Conservation (phyloP, 2,797 vertebrate genomes). For the Hypotaenidia okinawae region DNA sequence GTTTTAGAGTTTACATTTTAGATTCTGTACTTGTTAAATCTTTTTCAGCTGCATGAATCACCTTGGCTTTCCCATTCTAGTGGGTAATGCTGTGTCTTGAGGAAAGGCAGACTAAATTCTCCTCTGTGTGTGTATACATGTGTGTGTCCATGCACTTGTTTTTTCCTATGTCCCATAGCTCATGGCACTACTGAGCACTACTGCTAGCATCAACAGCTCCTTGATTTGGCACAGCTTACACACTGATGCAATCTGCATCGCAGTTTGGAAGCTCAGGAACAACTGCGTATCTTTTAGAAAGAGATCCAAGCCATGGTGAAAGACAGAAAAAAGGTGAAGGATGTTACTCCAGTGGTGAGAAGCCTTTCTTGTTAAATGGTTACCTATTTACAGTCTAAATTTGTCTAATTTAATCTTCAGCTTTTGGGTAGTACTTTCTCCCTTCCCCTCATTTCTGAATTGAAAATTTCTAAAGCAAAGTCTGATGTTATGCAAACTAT, state of each 20-base stretch:
- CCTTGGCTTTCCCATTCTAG: background rate
- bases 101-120: background rate
- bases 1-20: background rate
- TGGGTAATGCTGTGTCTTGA: background rate
- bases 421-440: background rate
- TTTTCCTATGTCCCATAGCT: background rate
- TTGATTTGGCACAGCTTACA: background rate
- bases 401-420: background rate
- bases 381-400: background rate
- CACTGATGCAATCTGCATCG: fast-evolving
- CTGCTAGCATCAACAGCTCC: background rate
- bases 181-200: background rate
- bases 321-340: background rate
- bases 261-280: background rate
- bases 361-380: background rate
- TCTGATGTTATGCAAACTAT: background rate
- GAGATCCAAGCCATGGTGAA: background rate
- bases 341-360: background rate
- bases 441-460: background rate
- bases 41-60: background rate
- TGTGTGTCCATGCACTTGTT: fast-evolving
- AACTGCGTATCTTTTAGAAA: background rate
- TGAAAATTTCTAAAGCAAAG: background rate
- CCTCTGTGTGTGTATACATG: background rate
- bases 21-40: background rate